Base-by-base conservation (phyloP, 2,888 invertebrate species). In the Leptinotarsa juncta region DNA sequence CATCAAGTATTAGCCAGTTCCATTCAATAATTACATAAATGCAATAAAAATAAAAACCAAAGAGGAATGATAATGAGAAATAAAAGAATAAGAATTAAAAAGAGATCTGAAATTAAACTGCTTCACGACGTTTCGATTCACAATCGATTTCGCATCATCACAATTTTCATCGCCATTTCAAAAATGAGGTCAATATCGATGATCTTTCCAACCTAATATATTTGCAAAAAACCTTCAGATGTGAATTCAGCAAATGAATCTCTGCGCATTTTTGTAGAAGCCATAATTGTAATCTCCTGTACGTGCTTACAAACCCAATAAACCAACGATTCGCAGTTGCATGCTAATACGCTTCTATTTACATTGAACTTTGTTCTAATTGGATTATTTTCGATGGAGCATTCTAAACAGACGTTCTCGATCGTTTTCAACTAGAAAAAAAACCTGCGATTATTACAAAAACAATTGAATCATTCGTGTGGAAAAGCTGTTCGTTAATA, bases 301-400 rank as follows among this genome's bases (percentile, higher is more conserved):
- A 62, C 62, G 62, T 62, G 62, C 62, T 32, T n/a, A 42, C 42
- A 18, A 42, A 42, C 62, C 42, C 42, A 62, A 62, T 62, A 62
- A 62, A 26, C 62, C n/a, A 16, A 62, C 14, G 32, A 42, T 32
- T 62, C 32, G 16, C 62, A n/a, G 32, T 62, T 62, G 26, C 42
- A 62, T 62, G 26, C 32, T 32, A 62, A 62, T 62, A 32, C 62
- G n/a, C 42, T 42, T 5, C 26, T 62, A 32, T 62, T 62, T 42
- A 32, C 62, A 62, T 62, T 62, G 62, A 26, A 62, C 62, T 62
- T 62, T 32, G 42, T 26, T 62, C 62, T 62, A 62, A 62, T 62
- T 26, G 62, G 42, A 42, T 62, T 62, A 62, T 62, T 62, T n/a
- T 62, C n/a, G 5, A 62, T n/a, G n/a, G n/a, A 32, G 42, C 42